These are phyloP conservation scores for Plectrocnemia conspersa DNA, from an alignment of 1,140 invertebrate species.

Conservation along the genomic window DNA sequence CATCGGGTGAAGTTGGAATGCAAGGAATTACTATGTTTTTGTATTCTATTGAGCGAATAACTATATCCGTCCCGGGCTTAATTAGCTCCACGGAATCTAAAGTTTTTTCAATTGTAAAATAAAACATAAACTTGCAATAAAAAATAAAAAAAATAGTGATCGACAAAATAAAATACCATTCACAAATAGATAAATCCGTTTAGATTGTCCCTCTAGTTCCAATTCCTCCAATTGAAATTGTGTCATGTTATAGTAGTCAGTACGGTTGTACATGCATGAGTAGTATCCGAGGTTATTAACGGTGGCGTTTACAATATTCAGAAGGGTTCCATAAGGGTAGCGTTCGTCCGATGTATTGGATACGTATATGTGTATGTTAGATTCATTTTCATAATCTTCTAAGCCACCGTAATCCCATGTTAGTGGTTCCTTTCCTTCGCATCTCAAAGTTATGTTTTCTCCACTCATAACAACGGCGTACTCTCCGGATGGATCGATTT, in stretches of 20 bases:
- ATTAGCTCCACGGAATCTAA: too few species aligned
- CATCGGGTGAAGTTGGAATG: too few species aligned
- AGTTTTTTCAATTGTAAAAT: too few species aligned
- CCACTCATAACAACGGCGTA: too few species aligned
- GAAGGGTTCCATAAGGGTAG: conserved; percentile 42
- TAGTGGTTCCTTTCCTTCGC: conserved; percentile 48
- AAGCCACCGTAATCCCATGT: conserved; percentile 43
- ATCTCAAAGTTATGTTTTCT: conserved; percentile 50
- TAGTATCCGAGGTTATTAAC: conserved; percentile 57
- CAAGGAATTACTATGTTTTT: too few species aligned
- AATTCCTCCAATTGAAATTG: conserved; percentile 41
- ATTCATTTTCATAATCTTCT: conserved; percentile 35
- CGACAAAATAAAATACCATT: too few species aligned
- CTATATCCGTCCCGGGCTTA: too few species aligned
- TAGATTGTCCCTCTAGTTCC: conserved; percentile 45
- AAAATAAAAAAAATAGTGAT: too few species aligned
- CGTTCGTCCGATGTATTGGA: conserved; percentile 38
- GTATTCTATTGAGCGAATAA: too few species aligned
- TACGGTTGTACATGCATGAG: too few species aligned
- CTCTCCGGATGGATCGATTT: too few species aligned
- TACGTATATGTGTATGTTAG: conserved; percentile 36
- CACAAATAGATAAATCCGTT: conserved; percentile 62
- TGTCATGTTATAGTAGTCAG: conserved; percentile 48
- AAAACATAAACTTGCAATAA: too few species aligned
- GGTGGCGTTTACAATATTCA: conserved; percentile 46